phyloP scores from a whole-genome alignment of 2,113 vertebrate species.

The Theristicus caerulescens region DNA sequence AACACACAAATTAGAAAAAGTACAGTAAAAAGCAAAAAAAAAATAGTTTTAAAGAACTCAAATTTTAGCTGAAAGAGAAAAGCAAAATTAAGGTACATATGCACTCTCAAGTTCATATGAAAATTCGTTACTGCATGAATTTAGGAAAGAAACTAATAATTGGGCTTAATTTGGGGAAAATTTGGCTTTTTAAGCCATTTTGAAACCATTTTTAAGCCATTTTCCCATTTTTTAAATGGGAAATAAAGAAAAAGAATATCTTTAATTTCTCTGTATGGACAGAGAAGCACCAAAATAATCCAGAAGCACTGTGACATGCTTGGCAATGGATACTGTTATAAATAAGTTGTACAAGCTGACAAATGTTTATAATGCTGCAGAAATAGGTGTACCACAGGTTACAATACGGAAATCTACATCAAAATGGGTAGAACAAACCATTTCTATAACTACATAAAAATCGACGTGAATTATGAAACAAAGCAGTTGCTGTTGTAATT shows the following conservation, averaged over 20 bases:
- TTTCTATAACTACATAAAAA: background rate
- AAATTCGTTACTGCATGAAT: background rate
- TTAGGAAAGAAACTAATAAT: background rate
- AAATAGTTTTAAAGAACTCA: background rate
- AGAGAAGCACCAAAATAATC: background rate
- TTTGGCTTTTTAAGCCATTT: background rate
- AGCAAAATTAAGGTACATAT: background rate
- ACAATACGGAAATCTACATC: background rate
- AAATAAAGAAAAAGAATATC: background rate
- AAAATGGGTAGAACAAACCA: background rate
- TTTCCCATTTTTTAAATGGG: background rate
- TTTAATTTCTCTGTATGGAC: background rate
- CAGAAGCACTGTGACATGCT: background rate
- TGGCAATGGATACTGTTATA: background rate
- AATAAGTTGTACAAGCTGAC: background rate
- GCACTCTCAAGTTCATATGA: background rate
- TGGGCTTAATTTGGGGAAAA: background rate
- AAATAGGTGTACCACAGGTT: background rate
- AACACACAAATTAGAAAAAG: background rate
- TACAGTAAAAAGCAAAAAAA: background rate
- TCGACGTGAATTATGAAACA: background rate
- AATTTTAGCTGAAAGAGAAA: background rate
- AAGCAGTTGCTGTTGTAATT: background rate
- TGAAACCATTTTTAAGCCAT: too few species aligned
- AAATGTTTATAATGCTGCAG: background rate